These are phyloP conservation scores for Oasisia sp. DNA, from an alignment of 2,888 invertebrate species.

Conservation along the genomic window DNA sequence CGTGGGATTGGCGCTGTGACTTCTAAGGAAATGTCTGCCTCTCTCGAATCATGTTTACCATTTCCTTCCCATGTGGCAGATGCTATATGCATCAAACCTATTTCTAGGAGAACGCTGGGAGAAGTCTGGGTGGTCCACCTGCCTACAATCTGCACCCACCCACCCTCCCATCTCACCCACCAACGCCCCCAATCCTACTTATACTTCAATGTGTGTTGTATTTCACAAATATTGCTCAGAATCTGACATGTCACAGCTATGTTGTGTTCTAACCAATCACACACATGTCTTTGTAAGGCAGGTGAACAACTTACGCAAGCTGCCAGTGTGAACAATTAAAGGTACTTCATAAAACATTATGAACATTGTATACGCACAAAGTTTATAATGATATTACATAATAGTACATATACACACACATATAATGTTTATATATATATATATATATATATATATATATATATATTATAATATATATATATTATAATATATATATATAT, in stretches of 20 bases:
- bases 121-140: background rate
- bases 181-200: background rate
- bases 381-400: too few relatives aligned
- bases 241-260: background rate
- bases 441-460: too few relatives aligned
- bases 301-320: too few relatives aligned
- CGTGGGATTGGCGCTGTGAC: background rate
- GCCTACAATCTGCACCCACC: background rate
- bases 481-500: too few relatives aligned
- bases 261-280: background rate
- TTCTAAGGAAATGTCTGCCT: background rate
- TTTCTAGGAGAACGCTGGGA: background rate
- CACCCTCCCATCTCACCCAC: background rate
- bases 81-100: background rate
- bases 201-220: background rate
- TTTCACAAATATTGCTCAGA: background rate
- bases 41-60: background rate
- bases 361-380: too few relatives aligned
- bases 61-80: background rate
- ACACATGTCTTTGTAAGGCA: too few relatives aligned
- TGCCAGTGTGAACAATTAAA: too few relatives aligned
- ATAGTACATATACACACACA: too few relatives aligned
- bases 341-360: too few relatives aligned
- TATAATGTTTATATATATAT: too few relatives aligned
- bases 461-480: too few relatives aligned